Percentiles rank a stretch among this genome's conserved stretches.
These are phyloP conservation scores for Erinaceus europaeus DNA, from an alignment of 2,113 vertebrate species.

Conservation along the genomic window DNA sequence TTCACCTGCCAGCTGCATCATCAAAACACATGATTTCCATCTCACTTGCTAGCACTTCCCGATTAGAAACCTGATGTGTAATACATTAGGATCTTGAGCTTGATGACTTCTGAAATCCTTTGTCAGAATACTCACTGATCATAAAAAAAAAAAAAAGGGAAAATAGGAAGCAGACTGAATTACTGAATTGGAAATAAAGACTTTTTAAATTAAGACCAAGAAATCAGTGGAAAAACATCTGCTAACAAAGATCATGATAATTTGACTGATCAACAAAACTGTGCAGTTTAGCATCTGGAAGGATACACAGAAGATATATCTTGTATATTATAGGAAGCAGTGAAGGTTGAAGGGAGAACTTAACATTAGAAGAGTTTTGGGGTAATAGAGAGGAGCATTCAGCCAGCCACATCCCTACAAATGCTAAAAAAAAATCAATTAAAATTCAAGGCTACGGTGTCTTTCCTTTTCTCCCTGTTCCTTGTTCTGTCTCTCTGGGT, in stretches of 20 bases:
- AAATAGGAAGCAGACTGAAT: background rate
- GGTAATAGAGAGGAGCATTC: background rate
- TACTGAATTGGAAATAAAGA: constrained; percentile 17
- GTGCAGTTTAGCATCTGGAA: background rate
- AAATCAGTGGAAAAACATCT: background rate
- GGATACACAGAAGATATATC: background rate
- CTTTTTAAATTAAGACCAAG: background rate
- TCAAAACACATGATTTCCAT: constrained; percentile 45
- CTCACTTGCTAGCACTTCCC: background rate
- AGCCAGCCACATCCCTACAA: background rate
- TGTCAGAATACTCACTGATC: background rate
- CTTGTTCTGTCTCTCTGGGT: too few species aligned
- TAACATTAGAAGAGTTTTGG: background rate
- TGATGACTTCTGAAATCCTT: constrained; percentile 15
- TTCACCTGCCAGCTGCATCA: constrained; percentile 38
- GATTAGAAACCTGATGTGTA: constrained; percentile 14
- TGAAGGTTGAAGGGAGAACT: background rate
- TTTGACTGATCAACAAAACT: background rate
- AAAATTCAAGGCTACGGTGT: too few species aligned
- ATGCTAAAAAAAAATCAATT: too few species aligned
- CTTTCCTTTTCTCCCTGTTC: too few species aligned
- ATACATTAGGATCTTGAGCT: background rate
- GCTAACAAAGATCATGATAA: background rate
- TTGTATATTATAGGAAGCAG: background rate
- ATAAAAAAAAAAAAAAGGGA: background rate